These are phyloP conservation scores for Schizaphis graminum DNA, from an alignment of 2,888 invertebrate species.

Conservation along the genomic window DNA sequence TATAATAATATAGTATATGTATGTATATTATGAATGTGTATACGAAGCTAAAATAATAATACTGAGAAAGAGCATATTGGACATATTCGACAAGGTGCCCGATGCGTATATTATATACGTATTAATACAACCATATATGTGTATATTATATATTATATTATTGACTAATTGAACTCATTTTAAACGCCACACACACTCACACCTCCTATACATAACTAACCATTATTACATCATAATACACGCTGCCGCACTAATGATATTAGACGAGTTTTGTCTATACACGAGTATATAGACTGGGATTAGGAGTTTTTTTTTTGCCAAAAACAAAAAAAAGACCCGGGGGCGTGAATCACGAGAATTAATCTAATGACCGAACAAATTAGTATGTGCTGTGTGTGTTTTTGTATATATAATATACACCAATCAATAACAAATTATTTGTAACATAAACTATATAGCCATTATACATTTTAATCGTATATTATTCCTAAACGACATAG, in stretches of 20 bases:
- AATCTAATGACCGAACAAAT: conserved; percentile 44
- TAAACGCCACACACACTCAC: conserved; percentile 8
- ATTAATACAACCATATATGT: neutral
- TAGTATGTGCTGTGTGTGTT: neutral
- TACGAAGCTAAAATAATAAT: conserved; percentile 16
- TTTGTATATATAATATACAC: neutral
- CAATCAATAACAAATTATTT: conserved; percentile 29
- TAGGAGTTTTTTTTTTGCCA: neutral
- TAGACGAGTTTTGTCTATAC: neutral
- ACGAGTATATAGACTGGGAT: neutral
- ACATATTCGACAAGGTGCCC: neutral
- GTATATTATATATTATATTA: neutral
- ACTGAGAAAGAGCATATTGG: neutral
- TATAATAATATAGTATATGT: conserved; percentile 36
- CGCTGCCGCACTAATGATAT: neutral
- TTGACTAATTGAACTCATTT: conserved; percentile 33
- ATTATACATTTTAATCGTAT: neutral
- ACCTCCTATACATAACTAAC: neutral
- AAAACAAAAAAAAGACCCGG: neutral
- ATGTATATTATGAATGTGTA: neutral
- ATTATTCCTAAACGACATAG: neutral
- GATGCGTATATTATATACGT: neutral
- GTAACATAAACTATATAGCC: neutral
- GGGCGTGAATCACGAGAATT: neutral
- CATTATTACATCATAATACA: neutral